Evolutionary conservation across 1,140 invertebrate genomes (phyloP).

Genomic region (Brachionus angularis): DNA sequence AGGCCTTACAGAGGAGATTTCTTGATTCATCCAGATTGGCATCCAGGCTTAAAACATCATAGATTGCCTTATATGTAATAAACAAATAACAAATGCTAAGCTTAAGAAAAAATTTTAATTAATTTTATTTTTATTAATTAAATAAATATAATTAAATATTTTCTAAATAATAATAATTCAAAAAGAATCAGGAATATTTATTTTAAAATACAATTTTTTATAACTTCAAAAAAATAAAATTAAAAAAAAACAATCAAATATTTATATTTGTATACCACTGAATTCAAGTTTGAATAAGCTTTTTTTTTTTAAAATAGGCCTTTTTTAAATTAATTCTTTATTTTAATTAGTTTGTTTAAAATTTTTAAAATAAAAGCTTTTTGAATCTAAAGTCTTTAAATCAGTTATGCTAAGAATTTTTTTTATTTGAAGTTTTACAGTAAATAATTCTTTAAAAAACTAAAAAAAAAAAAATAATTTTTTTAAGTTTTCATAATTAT

Average conservation of each 20-base stretch:
- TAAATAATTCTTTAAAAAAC: no score
- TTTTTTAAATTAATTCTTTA: no score
- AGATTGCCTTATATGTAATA: constrained; percentile 45
- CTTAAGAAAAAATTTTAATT: neutral
- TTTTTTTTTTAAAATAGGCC: no score
- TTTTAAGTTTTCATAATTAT: no score
- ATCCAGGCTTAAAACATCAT: constrained; percentile 49
- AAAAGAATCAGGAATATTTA: neutral
- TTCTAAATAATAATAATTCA: neutral
- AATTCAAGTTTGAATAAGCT: no score
- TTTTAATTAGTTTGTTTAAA: no score
- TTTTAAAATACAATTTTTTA: neutral
- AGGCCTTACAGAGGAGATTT: constrained; percentile 48
- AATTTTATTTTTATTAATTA: neutral
- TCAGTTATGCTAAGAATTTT: no score
- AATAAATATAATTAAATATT: neutral
- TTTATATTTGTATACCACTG: no score
- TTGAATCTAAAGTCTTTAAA: no score
- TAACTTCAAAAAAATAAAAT: neutral
- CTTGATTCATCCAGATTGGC: constrained; percentile 51
- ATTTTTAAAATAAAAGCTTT: no score
- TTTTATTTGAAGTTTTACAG: no score
- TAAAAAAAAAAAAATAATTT: no score
- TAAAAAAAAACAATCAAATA: neutral
- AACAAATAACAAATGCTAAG: neutral